These are phyloP conservation scores for Lamellibrachia luymesi DNA, from an alignment of 1,140 invertebrate genomes.

Conservation along the genomic window DNA sequence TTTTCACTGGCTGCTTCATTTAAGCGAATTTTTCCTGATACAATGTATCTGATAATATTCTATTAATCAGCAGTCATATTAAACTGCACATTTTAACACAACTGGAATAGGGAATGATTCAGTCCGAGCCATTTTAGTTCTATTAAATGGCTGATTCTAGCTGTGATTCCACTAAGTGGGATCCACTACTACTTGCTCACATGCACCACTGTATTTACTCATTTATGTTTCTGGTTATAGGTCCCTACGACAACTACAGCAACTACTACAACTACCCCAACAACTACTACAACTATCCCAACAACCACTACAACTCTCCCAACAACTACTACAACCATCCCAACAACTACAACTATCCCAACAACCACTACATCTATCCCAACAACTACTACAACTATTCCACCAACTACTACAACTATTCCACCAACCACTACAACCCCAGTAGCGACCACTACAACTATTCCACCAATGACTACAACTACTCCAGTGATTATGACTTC, in stretches of 20 bases:
- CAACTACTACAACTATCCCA: background rate
- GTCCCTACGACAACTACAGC: background rate
- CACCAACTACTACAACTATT: background rate
- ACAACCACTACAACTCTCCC: background rate
- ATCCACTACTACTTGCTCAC: background rate
- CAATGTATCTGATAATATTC: too few relatives aligned
- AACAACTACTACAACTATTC: background rate
- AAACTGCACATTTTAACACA: too few relatives aligned
- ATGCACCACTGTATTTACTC: background rate
- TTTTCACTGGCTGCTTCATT: too few relatives aligned
- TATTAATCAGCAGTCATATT: too few relatives aligned
- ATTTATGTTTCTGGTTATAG: background rate
- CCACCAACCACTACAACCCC: background rate
- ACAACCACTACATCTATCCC: constrained; percentile 2
- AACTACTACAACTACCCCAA: background rate
- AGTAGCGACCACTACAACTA: background rate
- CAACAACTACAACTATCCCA: background rate
- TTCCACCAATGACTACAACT: background rate
- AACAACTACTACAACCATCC: background rate
- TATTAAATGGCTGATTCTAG: too few relatives aligned
- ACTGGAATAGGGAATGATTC: too few relatives aligned
- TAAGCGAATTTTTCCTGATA: too few relatives aligned
- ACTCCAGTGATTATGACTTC: background rate
- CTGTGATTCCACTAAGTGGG: too few relatives aligned
- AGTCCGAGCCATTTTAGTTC: too few relatives aligned